A percentile compares a stretch with the other conserved stretches of the same genome.
Evolutionary conservation across 1,140 invertebrate genomes (phyloP).

Genomic region (Caerostris darwini): DNA sequence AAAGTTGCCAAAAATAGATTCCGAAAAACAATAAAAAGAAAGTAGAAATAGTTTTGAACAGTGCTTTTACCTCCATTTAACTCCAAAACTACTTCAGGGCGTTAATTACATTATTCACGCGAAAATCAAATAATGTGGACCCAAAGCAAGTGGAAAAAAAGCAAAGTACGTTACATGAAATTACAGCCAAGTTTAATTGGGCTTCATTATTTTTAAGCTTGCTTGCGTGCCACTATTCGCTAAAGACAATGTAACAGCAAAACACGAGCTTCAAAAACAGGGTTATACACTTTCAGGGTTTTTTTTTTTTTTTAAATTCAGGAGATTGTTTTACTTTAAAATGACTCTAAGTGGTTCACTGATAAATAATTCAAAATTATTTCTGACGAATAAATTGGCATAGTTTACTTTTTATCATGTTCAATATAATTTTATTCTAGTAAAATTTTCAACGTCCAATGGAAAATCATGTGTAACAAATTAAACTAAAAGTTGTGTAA

Average conservation of each 20-base stretch:
- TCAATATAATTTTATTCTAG: too few relatives aligned
- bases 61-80: background rate
- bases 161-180: background rate
- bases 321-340: background rate
- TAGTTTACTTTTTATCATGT: too few relatives aligned
- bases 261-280: background rate
- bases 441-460: too few relatives aligned
- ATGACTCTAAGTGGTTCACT: too few relatives aligned
- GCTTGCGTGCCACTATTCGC: background rate
- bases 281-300: conserved; percentile 1
- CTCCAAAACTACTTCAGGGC: conserved; percentile 37
- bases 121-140: conserved; percentile 40
- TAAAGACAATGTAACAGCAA: background rate
- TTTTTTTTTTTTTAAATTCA: background rate
- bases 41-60: background rate
- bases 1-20: conserved; percentile 20
- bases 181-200: conserved; percentile 52
- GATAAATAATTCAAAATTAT: too few relatives aligned
- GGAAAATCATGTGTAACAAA: too few relatives aligned
- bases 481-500: too few relatives aligned
- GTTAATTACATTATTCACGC: conserved; percentile 63
- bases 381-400: too few relatives aligned
- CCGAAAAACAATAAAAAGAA: background rate
- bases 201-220: conserved; percentile 8
- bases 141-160: background rate